phyloP scores from a whole-genome alignment of 2,113 vertebrate genomes.

The Triplophysa rosa region DNA sequence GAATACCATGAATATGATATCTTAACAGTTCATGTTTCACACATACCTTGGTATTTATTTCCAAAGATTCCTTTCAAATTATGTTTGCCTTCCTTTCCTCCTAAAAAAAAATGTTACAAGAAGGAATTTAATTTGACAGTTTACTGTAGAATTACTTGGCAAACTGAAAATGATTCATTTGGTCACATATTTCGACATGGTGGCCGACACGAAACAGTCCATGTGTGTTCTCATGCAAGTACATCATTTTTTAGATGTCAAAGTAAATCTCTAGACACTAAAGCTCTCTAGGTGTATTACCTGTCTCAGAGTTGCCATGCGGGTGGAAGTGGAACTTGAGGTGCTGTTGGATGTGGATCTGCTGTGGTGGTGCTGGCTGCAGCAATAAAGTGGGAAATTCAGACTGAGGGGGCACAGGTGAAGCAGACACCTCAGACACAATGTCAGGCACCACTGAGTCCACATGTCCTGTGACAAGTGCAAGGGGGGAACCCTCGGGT shows the following conservation, averaged over 20 bases:
- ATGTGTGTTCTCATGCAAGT: no score
- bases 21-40: neutral
- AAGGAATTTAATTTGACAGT: neutral
- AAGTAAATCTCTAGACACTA: no score
- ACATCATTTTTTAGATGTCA: no score
- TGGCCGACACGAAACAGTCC: no score
- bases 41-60: conserved; percentile 73
- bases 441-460: neutral
- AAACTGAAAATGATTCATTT: neutral
- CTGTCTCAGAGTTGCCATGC: conserved; percentile 55
- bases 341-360: conserved; percentile 74
- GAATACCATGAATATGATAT: no score
- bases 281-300: conserved; percentile 6
- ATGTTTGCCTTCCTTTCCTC: conserved; percentile 67
- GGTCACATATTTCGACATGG: no score
- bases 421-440: conserved; percentile 23
- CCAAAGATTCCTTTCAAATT: conserved; percentile 76
- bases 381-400: conserved; percentile 46
- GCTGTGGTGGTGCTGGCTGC: conserved; percentile 59
- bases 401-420: neutral
- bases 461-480: conserved; percentile 2
- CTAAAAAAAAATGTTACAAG: conserved; percentile 52
- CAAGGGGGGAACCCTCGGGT: conserved; percentile 39
- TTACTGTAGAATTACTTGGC: neutral
- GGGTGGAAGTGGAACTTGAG: conserved; percentile 71